phyloP scores from a whole-genome alignment of 2,888 invertebrate genomes.

The Caenorhabditis sp. region DNA sequence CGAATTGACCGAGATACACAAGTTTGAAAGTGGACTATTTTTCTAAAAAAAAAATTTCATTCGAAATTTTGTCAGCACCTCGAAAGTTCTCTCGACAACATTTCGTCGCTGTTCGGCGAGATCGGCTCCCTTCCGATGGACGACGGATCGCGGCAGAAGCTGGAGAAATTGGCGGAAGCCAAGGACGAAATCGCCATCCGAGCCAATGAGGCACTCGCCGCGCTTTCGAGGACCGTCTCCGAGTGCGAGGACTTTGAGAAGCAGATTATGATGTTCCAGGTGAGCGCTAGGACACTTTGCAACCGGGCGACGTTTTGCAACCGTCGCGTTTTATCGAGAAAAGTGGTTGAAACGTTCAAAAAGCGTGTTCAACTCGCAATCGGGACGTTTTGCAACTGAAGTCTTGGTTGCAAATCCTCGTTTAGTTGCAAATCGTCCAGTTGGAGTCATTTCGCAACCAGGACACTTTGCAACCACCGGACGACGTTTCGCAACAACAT shows the following conservation, averaged over 20 bases:
- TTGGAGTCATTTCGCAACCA: too few relatives aligned
- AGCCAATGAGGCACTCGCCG: constrained; percentile 48
- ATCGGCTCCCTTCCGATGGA: constrained; percentile 54
- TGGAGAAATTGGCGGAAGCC: constrained; percentile 27
- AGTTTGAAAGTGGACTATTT: too few relatives aligned
- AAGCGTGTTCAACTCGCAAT: too few relatives aligned
- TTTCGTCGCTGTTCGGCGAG: constrained; percentile 47
- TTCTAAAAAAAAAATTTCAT: background rate
- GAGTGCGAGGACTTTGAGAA: constrained; percentile 73
- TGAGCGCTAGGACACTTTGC: constrained; percentile 81
- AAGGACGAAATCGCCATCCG: constrained; percentile 29
- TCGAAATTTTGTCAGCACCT: constrained; percentile 65
- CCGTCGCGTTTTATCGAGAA: too few relatives aligned
- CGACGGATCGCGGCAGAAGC: constrained; percentile 30
- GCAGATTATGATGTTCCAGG: constrained; percentile 57
- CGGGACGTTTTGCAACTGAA: too few relatives aligned
- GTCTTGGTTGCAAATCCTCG: too few relatives aligned
- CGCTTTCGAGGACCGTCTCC: constrained; percentile 55
- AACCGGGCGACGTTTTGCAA: too few relatives aligned
- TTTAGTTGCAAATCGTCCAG: too few relatives aligned
- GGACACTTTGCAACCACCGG: too few relatives aligned
- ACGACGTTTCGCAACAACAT: too few relatives aligned
- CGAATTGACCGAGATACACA: too few relatives aligned
- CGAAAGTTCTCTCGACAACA: constrained; percentile 66
- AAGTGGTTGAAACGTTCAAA: too few relatives aligned